Percentiles rank a stretch among this genome's conserved stretches.
Conservation (phyloP, 2,113 vertebrate genomes). For the Cricetomys ansorgei region DNA sequence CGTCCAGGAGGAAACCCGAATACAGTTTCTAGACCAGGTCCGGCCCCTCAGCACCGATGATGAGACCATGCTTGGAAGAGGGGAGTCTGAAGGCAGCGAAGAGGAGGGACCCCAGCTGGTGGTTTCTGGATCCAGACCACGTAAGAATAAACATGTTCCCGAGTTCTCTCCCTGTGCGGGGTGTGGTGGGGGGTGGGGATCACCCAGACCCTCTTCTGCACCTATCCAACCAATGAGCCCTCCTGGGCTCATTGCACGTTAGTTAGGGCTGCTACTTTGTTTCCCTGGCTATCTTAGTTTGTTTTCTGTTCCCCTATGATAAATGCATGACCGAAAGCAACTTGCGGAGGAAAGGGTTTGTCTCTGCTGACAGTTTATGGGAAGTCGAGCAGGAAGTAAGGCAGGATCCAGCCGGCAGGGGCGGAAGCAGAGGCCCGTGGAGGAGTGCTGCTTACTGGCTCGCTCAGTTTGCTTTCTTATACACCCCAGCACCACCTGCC, state of each 20-base stretch:
- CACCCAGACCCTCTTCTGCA: fast-evolving
- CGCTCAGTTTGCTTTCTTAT: no score
- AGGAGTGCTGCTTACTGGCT: not conserved
- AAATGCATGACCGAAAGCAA: not conserved
- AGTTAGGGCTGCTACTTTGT: not conserved
- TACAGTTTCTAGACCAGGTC: not conserved
- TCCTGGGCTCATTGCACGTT: fast-evolving
- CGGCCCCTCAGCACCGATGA: not conserved
- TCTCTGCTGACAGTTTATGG: not conserved
- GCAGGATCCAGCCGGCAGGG: not conserved
- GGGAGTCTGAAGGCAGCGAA: conserved; percentile 9
- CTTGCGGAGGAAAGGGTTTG: not conserved
- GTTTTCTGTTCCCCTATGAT: not conserved
- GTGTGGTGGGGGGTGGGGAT: no score
- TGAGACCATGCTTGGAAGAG: not conserved
- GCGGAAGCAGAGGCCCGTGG: not conserved
- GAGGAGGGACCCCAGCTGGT: conserved; percentile 84
- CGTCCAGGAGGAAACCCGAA: not conserved
- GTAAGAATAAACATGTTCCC: conserved; percentile 85
- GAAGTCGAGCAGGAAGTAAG: not conserved
- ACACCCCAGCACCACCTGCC: not conserved
- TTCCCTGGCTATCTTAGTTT: not conserved
- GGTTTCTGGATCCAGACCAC: conserved; percentile 92
- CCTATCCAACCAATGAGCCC: no score
- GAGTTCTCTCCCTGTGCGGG: not conserved